These are phyloP conservation scores for Puffinus mauretanicus DNA, from an alignment of 2,113 vertebrate species.

Conservation along the genomic window DNA sequence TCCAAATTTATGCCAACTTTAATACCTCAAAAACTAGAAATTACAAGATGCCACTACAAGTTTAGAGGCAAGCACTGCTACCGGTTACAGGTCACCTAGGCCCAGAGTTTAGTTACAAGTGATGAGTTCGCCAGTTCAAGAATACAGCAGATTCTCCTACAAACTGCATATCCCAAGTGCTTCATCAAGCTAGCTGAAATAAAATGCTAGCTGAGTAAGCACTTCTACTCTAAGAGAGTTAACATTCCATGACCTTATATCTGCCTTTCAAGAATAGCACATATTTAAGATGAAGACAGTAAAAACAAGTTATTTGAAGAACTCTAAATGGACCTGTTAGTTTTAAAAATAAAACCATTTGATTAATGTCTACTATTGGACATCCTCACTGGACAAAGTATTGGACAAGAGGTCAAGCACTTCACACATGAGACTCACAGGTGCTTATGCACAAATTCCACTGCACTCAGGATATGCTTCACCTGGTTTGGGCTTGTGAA, in stretches of 20 bases:
- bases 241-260: neutral
- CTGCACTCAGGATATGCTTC: neutral
- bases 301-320: neutral
- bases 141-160: neutral
- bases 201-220: neutral
- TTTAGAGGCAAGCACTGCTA: neutral
- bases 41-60: neutral
- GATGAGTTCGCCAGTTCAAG: neutral
- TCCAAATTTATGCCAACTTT: neutral
- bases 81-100: too few species aligned
- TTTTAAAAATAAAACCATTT: neutral
- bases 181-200: neutral
- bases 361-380: neutral
- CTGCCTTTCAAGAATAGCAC: neutral
- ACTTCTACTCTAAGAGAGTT: neutral
- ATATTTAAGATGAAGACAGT: neutral
- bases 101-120: neutral
- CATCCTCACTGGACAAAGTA: neutral
- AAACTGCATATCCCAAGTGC: neutral
- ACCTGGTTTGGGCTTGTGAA: neutral
- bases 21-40: neutral
- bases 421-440: neutral
- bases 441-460: neutral
- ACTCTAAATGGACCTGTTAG: neutral
- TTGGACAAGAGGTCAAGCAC: neutral